Evolutionary conservation across 2,888 invertebrate species (phyloP).

Genomic region (Lepas anatifera): DNA sequence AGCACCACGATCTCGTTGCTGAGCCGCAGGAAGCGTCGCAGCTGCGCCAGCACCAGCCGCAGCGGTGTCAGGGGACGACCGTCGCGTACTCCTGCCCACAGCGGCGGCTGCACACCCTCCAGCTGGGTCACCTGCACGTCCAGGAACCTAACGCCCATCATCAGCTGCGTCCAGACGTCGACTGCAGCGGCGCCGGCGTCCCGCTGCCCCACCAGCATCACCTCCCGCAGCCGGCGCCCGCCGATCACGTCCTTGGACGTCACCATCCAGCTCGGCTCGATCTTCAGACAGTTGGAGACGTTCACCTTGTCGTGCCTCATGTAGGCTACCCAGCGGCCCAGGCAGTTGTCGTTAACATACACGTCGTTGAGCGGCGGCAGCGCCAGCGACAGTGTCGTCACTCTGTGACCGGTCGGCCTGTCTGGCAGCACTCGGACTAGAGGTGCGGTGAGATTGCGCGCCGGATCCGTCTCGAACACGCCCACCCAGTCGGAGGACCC

Average conservation of each 20-base stretch:
- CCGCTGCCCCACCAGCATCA: conserved; percentile 57
- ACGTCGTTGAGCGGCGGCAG: conserved; percentile 6
- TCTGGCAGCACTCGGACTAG: background rate
- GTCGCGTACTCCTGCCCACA: conserved; percentile 61
- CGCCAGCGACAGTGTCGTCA: background rate
- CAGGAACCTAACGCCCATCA: conserved; percentile 67
- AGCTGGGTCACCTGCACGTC: conserved; percentile 66
- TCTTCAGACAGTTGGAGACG: conserved; percentile 51
- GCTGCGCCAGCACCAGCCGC: conserved; percentile 38
- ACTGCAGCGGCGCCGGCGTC: conserved; percentile 44
- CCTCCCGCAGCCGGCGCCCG: conserved; percentile 15
- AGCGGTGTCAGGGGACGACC: conserved; percentile 43
- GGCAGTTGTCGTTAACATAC: conserved; percentile 12
- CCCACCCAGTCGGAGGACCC: conserved; percentile 17
- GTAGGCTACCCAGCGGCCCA: conserved; percentile 19
- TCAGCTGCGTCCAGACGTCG: conserved; percentile 61
- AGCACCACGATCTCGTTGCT: conserved; percentile 46
- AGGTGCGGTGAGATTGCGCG: background rate
- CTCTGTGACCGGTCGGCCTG: background rate
- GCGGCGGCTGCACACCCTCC: conserved; percentile 33
- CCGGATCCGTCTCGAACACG: conserved; percentile 15
- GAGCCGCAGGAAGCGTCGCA: conserved; percentile 42
- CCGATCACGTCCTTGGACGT: conserved; percentile 37
- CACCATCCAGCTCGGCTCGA: conserved; percentile 76
- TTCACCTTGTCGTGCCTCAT: conserved; percentile 27